Base-by-base conservation (phyloP, 1,140 invertebrate species). In the Drosophila pseudoobscura region DNA sequence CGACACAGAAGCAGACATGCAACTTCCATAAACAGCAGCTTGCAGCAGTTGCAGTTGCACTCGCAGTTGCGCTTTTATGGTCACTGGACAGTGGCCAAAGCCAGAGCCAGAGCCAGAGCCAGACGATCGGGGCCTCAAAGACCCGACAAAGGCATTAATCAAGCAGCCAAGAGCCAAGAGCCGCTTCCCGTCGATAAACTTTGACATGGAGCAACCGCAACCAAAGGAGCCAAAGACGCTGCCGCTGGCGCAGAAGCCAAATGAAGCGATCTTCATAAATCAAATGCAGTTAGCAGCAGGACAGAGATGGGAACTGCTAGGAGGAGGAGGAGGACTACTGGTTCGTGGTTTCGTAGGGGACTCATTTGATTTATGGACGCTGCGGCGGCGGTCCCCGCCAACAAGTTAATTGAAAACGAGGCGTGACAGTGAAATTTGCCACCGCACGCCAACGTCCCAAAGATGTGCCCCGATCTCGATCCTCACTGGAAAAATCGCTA, bases 401-500 rank as follows among this genome's bases (percentile, higher is more conserved):
- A 87, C 82, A 87, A 87, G 82, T 87, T 87, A 87, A 87, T 87
- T 87, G 82, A 87, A 87, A 87, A 82, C 78, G 75, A 78, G 80
- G 80, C 80, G 83, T 87, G 75, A 87, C 78, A 87, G 83, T 87
- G 78, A 87, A 88, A 87, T 88, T 85, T 88, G 83, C 80, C 76
- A 83, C 80, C 69, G 74, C 78, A 77, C 73, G 73, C 77, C 66
- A 75, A 47, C 50, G 24, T 29, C 31, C 35, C 13, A 55, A 56
- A 69, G 45, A 69, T 53, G 24, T 35, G 35, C 43, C 24, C 50
- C 49, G 47, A 70, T 70, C 59, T 64, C 73, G 47, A 70, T 70
- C 59, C 61, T 68, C 46, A 72, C 61, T 72, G 72, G 60, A 62
- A 35, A 49, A 39, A 39, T 39, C 4, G 35, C 35, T 39, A 56